These are phyloP conservation scores for Anthoscopus minutus DNA, from an alignment of 2,113 vertebrate genomes.

Conservation along the genomic window DNA sequence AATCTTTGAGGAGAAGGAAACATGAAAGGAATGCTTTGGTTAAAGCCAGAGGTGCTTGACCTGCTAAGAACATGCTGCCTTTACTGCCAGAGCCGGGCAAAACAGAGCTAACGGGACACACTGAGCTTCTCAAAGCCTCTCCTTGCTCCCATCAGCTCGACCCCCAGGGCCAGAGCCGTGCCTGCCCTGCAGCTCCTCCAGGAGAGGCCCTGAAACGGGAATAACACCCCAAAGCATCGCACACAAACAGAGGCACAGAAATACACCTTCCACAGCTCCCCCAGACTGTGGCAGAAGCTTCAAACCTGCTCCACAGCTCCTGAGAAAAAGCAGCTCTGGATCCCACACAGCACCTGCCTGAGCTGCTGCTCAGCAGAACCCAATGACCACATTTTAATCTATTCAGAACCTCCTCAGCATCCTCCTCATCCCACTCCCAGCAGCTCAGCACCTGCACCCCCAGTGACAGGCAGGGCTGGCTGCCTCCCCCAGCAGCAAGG, in stretches of 20 bases:
- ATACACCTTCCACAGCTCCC: rapidly evolving
- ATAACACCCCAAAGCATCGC: background rate
- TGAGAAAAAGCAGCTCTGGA: background rate
- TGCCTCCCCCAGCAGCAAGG: background rate
- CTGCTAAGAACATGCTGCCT: background rate
- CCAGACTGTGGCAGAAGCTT: background rate
- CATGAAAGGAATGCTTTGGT: background rate
- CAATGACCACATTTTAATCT: background rate
- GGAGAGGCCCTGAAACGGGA: background rate
- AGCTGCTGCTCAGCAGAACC: background rate
- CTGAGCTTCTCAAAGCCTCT: background rate
- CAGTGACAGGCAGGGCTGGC: rapidly evolving
- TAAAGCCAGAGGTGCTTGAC: background rate
- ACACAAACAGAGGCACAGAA: background rate
- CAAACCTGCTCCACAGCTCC: background rate
- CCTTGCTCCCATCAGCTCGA: background rate
- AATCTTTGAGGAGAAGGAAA: background rate
- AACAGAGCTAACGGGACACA: rapidly evolving
- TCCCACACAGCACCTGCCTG: rapidly evolving
- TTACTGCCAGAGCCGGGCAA: background rate
- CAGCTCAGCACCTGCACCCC: background rate
- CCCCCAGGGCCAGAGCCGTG: background rate
- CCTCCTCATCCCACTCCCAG: background rate
- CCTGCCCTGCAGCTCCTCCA: background rate
- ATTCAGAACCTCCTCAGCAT: background rate